These are phyloP conservation scores for Dipodomys stephensi DNA, from an alignment of 2,113 vertebrate species.

Conservation along the genomic window DNA sequence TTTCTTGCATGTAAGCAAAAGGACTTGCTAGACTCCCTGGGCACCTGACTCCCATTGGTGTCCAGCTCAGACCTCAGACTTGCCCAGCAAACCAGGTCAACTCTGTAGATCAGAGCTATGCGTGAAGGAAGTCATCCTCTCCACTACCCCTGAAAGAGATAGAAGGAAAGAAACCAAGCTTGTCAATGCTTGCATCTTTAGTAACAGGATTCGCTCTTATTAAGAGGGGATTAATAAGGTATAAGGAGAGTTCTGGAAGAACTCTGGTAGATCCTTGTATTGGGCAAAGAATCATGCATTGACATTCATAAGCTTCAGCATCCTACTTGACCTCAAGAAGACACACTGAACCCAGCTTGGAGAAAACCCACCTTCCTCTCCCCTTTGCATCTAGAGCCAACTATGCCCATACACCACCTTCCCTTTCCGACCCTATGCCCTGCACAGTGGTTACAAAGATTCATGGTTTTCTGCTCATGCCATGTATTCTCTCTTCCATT, in stretches of 20 bases:
- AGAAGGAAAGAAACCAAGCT: neutral
- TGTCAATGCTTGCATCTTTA: neutral
- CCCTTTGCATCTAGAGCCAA: fast-evolving
- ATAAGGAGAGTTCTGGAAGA: fast-evolving
- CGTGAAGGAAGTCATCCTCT: neutral
- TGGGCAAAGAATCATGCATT: neutral
- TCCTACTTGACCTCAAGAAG: neutral
- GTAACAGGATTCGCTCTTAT: neutral
- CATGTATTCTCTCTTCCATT: fast-evolving
- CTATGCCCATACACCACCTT: fast-evolving
- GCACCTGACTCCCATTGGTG: fast-evolving
- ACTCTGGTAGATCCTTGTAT: fast-evolving
- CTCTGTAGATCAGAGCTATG: neutral
- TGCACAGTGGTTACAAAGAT: fast-evolving
- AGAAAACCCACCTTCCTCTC: too few relatives aligned
- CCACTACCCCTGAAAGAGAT: neutral
- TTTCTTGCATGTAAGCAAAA: neutral
- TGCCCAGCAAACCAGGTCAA: neutral
- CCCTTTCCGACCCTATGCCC: fast-evolving
- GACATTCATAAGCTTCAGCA: fast-evolving
- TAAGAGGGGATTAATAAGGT: fast-evolving
- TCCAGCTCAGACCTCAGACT: neutral
- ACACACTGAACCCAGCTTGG: neutral
- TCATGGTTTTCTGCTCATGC: fast-evolving
- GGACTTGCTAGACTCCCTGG: neutral